Conservation (phyloP, 2,888 invertebrate genomes). For the Dasypogon diadema region DNA sequence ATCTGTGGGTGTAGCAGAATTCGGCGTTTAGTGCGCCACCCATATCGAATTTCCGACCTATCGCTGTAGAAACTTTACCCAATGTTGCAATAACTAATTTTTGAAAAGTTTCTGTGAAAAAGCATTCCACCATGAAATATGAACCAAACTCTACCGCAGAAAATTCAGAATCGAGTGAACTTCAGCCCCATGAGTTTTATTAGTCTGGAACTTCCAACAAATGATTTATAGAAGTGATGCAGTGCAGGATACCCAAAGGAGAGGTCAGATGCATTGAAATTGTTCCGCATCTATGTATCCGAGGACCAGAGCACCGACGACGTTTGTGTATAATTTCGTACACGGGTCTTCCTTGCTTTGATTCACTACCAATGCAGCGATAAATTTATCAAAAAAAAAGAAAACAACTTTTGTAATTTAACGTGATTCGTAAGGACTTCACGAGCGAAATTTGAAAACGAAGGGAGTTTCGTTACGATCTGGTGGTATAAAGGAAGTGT, state of each 20-base stretch:
- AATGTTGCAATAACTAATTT: constrained; percentile 50
- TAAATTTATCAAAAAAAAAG: constrained; percentile 32
- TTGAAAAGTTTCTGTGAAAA: constrained; percentile 47
- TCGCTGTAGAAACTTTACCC: constrained; percentile 35
- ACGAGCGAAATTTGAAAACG: constrained; percentile 35
- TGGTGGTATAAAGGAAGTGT: not conserved
- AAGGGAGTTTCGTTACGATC: constrained; percentile 28
- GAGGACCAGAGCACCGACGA: not conserved
- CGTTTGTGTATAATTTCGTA: not conserved
- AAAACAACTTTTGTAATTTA: constrained; percentile 30
- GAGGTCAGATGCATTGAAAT: constrained; percentile 48
- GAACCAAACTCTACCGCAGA: constrained; percentile 49
- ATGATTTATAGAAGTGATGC: constrained; percentile 50
- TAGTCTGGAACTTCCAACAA: constrained; percentile 49
- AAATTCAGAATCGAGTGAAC: constrained; percentile 51
- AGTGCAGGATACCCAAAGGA: constrained; percentile 46
- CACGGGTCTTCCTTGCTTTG: not conserved
- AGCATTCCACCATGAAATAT: constrained; percentile 48
- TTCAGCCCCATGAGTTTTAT: constrained; percentile 50
- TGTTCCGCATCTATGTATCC: constrained; percentile 33
- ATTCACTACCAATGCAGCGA: constrained; percentile 40
- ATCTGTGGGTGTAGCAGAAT: not conserved
- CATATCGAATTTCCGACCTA: not conserved
- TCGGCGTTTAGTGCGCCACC: not conserved
- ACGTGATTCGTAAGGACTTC: constrained; percentile 38